A percentile compares a stretch with the other conserved stretches of the same genome.
Conservation (phyloP, 2,888 invertebrate genomes). For the Megastigmus dorsalis region DNA sequence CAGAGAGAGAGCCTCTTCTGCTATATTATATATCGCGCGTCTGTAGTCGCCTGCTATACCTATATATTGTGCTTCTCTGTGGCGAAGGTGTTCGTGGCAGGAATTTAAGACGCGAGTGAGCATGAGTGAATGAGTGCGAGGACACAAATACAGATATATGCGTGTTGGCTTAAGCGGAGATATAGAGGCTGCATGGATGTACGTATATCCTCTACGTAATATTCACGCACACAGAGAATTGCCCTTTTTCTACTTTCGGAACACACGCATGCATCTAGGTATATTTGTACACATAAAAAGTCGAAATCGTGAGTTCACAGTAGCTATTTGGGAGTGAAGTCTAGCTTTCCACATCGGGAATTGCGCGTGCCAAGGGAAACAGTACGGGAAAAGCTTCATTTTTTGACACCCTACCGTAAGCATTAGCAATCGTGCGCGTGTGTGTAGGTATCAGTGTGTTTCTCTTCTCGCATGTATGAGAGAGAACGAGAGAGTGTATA, state of each 20-base stretch:
- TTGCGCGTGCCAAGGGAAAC: too few relatives aligned
- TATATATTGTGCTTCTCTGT: neutral
- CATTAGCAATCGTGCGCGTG: neutral
- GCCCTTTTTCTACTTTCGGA: slow-evolving; percentile 5
- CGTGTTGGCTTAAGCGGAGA: neutral
- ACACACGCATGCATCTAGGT: slow-evolving; percentile 8
- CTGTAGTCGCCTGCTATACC: too few relatives aligned
- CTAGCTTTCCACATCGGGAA: neutral
- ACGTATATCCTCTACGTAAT: neutral
- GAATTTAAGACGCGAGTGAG: neutral
- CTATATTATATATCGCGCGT: too few relatives aligned
- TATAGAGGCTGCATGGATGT: neutral
- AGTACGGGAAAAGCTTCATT: neutral
- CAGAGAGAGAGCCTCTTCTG: too few relatives aligned
- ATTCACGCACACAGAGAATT: neutral
- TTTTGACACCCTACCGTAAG: neutral
- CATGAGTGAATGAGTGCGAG: neutral
- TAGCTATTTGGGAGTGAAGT: neutral
- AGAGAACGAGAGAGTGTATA: too few relatives aligned
- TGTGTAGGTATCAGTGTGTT: too few relatives aligned
- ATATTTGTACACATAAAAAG: neutral
- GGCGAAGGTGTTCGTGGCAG: neutral
- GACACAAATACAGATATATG: too few relatives aligned
- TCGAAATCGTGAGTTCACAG: too few relatives aligned
- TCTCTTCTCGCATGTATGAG: too few relatives aligned